Evolutionary conservation across 2,797 vertebrate species (phyloP), one percentile per base, ranked within the genome.

Genomic region (Spea hammondii): DNA sequence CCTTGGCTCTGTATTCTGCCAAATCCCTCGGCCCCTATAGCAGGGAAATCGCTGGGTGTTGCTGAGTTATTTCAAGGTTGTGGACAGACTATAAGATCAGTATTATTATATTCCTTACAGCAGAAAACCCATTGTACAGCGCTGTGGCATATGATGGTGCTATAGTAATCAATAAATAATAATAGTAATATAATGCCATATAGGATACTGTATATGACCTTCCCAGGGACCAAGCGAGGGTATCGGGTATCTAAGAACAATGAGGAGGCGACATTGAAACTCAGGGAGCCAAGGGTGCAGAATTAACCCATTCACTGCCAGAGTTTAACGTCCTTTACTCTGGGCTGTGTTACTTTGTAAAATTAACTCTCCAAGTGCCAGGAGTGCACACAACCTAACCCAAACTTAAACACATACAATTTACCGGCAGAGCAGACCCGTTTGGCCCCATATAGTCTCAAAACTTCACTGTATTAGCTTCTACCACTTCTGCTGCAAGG

Each of bases 31-130:
- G 55, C 60, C 74, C 45, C 65, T 6, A 10, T 57, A 32, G 65
- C 60, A 68, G 69, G 6, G 73, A 32, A 32, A 32, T 44, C 14
- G 13, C 45, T 48, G 53, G 74, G 65, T 53, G 74, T 76, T 59
- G 5, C 65, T 54, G n/a, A 57, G 65, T 68, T 69, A 45, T 60
- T 76, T n/a, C 51, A 68, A 68, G 51, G 32, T 32, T 32, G 32
- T 32, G 32, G 32, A 32, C 32, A 32, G 32, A 53, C 44, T 75
- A 45, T 49, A 70, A 44, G n/a, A 45, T 11, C 57, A 57, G 13
- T 57, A 57, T 57, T 57, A 13, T 12, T 53, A 53, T 32, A 32
- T 32, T 32, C 32, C 32, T 32, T 32, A 32, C 32, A 32, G 32
- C 32, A 32, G 32, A 32, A 32, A 0, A 32, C 32, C 32, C 32